Percentiles rank a stretch among this genome's conserved stretches.
Conservation (phyloP, 2,797 vertebrate species). For the Staurois parvus region DNA sequence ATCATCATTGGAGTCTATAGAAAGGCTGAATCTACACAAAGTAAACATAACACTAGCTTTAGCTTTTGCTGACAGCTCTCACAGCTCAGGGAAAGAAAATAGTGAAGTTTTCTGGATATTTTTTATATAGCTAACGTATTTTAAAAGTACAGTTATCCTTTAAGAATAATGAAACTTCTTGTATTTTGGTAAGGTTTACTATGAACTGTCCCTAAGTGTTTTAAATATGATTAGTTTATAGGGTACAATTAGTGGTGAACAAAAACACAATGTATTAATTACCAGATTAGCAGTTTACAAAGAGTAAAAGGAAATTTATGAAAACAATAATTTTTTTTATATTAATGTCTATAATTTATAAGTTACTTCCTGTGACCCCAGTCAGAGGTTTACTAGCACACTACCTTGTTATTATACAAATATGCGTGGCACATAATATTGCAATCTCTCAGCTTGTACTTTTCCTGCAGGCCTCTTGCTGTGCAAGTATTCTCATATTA, state of each 20-base stretch:
- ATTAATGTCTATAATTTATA: conserved; percentile 49
- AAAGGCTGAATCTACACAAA: no score
- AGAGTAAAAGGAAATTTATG: conserved; percentile 19
- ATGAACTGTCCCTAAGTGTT: not conserved
- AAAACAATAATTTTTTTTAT: conserved; percentile 25
- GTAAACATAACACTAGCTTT: no score
- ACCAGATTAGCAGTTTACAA: conserved; percentile 42
- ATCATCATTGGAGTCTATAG: no score
- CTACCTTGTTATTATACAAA: conserved; percentile 41
- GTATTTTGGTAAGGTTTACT: not conserved
- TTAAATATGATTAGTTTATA: conserved; percentile 7
- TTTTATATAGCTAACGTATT: no score
- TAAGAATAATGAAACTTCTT: not conserved
- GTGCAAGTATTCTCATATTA: conserved; percentile 46
- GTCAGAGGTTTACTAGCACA: not conserved
- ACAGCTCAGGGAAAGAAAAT: no score
- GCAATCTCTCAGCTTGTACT: conserved; percentile 21
- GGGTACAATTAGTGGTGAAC: conserved; percentile 22
- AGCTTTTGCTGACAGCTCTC: no score
- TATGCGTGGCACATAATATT: conserved; percentile 28
- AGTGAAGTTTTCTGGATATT: no score
- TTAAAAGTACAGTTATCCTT: not conserved
- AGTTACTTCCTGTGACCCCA: conserved; percentile 28
- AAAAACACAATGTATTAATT: conserved; percentile 35
- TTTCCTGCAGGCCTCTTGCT: conserved; percentile 1